phyloP scores from a whole-genome alignment of 2,888 invertebrate species.

The Heliothis peltigera region DNA sequence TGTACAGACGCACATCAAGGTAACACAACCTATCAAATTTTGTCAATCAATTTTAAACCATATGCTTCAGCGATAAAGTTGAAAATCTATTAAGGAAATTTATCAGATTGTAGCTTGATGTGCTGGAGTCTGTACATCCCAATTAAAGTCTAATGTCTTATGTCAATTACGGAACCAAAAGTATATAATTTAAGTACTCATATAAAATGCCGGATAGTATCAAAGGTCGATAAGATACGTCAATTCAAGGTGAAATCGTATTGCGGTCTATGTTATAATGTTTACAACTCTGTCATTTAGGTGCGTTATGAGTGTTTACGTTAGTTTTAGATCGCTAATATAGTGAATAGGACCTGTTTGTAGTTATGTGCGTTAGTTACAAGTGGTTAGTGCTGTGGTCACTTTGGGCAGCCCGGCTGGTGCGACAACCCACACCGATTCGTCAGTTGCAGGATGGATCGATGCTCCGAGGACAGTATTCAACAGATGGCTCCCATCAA shows the following conservation, averaged over 20 bases:
- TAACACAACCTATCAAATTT: too few species aligned
- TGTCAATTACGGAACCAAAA: not conserved
- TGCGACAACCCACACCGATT: constrained; percentile 36
- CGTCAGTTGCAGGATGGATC: constrained; percentile 46
- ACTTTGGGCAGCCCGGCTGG: constrained; percentile 27
- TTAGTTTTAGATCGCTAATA: not conserved
- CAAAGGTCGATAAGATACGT: constrained; percentile 1
- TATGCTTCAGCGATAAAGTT: too few species aligned
- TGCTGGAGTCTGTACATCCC: too few species aligned
- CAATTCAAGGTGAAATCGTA: not conserved
- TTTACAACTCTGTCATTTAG: not conserved
- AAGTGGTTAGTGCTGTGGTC: constrained; percentile 43
- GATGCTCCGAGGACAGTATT: constrained; percentile 51
- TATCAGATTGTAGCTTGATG: too few species aligned
- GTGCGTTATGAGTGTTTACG: not conserved
- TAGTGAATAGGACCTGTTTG: not conserved
- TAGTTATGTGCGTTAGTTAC: constrained; percentile 19
- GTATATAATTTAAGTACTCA: not conserved
- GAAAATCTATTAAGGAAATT: too few species aligned
- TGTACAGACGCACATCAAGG: too few species aligned
- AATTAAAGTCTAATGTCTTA: too few species aligned
- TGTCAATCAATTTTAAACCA: too few species aligned
- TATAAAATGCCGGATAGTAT: not conserved
- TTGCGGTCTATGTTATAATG: not conserved
- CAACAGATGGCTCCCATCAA: constrained; percentile 51